Evolutionary conservation across 2,113 vertebrate genomes (phyloP), one percentile per base, ranked within the genome.

Genomic region (Paradoxurus hermaphroditus): DNA sequence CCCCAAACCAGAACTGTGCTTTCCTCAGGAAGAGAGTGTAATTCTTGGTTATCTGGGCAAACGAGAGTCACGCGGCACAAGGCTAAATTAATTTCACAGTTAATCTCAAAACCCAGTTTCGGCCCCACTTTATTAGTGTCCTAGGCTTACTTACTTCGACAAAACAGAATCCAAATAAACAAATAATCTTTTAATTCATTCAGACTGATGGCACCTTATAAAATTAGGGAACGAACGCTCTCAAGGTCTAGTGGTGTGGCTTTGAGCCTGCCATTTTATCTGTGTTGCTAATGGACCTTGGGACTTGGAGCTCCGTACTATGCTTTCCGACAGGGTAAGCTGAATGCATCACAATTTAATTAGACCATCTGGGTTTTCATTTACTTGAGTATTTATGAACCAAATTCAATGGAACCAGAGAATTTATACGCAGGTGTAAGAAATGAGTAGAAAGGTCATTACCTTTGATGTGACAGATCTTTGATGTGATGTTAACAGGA

Each of bases 21-120:
- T 67, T 70, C 68, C 91, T 79, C 88, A 25, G 85, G 92, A 96
- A 96, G 86, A 29, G 14, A 85, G 51, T 59, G 18, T 53, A 84
- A 91, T 90, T 95, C 84, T 97, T 77, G 65, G 85, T 95, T 97
- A 94, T 97, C 85, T 92, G 46, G 34, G 63, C 51, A 93, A 91
- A 78, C 51, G 34, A 82, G 77, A 97, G 21, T 78, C 41, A 53
- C 53, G 29, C 12, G 10, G 86, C 92, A 92, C 5, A n/a, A 91
- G 56, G 14, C 65, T 81, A 90, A 97, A 84, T 90, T 82, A 86
- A 95, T 82, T 96, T 91, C 89, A 90, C n/a, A 25, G 46, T 92
- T 94, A 90, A 97, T 85, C 31, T 87, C 79, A 93, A 97, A 73
- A 68, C n/a, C 72, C 34, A 49, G 36, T 62, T 95, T 96, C 86